Evolutionary conservation across 2,888 invertebrate genomes (phyloP).

Genomic region (Callosobruchus maculatus): DNA sequence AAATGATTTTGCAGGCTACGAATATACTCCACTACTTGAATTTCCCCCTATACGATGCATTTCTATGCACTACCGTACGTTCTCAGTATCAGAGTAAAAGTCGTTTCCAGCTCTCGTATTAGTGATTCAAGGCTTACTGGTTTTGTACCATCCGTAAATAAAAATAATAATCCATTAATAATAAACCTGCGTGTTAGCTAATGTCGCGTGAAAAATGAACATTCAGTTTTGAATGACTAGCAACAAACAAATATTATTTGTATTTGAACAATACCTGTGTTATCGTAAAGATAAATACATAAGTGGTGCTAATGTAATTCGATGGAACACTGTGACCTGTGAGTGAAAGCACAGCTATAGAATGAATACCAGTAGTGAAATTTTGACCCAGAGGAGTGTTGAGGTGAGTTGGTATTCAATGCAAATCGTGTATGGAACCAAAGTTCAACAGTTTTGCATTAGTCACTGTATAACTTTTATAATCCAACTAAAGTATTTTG

Average conservation of each 20-base stretch:
- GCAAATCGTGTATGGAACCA: not conserved
- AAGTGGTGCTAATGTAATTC: not conserved
- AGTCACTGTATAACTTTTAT: no score
- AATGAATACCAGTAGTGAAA: conserved; percentile 2
- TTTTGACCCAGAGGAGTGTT: not conserved
- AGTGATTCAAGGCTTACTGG: not conserved
- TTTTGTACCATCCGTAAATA: not conserved
- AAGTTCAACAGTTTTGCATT: not conserved
- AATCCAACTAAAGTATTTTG: no score
- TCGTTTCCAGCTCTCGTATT: not conserved
- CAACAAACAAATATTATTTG: not conserved
- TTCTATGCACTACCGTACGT: not conserved
- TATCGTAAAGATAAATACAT: not conserved
- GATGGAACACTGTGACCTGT: not conserved
- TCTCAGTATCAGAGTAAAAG: not conserved
- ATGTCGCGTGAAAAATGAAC: not conserved
- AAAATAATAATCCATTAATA: not conserved
- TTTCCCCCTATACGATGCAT: not conserved
- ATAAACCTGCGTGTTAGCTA: not conserved
- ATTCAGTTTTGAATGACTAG: not conserved
- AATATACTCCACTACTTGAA: no score
- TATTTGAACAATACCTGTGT: not conserved
- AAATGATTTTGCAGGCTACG: no score
- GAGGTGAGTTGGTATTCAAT: not conserved
- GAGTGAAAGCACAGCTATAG: not conserved